Evolutionary conservation across 2,888 invertebrate genomes (phyloP).

Genomic region (Chydorus sphaericus): DNA sequence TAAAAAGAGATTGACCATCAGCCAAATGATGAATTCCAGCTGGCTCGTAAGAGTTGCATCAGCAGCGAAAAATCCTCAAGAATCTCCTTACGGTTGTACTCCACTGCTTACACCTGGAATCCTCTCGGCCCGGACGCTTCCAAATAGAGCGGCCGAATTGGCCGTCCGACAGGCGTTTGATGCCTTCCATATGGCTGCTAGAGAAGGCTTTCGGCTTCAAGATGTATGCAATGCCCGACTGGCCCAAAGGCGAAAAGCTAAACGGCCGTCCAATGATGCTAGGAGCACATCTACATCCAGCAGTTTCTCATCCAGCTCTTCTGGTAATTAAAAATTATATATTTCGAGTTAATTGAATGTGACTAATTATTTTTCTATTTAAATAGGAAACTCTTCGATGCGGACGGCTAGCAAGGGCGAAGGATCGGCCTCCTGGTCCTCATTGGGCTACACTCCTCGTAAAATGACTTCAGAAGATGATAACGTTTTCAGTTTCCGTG

Average conservation of each 20-base stretch:
- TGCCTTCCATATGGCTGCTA: slow-evolving; percentile 50
- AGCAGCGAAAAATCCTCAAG: slow-evolving; percentile 24
- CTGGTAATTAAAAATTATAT: slow-evolving; percentile 21
- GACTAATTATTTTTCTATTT: slow-evolving; percentile 11
- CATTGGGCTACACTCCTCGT: slow-evolving; percentile 22
- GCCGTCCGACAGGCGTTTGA: slow-evolving; percentile 46
- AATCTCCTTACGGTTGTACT: slow-evolving; percentile 28
- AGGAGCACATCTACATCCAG: slow-evolving; percentile 32
- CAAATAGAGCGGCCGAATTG: slow-evolving; percentile 34
- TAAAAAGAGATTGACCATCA: slow-evolving; percentile 48
- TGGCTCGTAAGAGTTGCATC: slow-evolving; percentile 38
- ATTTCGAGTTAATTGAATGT: slow-evolving; percentile 7
- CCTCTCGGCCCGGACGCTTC: slow-evolving; percentile 30
- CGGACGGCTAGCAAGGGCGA: slow-evolving; percentile 23
- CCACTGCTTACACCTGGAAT: slow-evolving; percentile 47
- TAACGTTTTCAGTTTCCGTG: slow-evolving; percentile 34
- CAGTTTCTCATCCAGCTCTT: slow-evolving; percentile 31
- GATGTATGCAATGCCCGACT: slow-evolving; percentile 55
- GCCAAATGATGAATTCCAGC: slow-evolving; percentile 46
- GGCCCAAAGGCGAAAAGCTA: slow-evolving; percentile 49
- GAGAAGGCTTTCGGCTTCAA: slow-evolving; percentile 54
- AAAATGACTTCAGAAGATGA: slow-evolving; percentile 20
- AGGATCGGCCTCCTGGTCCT: slow-evolving; percentile 22
- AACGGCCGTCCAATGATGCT: slow-evolving; percentile 35
- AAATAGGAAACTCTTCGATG: slow-evolving; percentile 24